These are phyloP conservation scores for Lates calcarifer DNA, from an alignment of 2,113 vertebrate genomes.

Conservation along the genomic window DNA sequence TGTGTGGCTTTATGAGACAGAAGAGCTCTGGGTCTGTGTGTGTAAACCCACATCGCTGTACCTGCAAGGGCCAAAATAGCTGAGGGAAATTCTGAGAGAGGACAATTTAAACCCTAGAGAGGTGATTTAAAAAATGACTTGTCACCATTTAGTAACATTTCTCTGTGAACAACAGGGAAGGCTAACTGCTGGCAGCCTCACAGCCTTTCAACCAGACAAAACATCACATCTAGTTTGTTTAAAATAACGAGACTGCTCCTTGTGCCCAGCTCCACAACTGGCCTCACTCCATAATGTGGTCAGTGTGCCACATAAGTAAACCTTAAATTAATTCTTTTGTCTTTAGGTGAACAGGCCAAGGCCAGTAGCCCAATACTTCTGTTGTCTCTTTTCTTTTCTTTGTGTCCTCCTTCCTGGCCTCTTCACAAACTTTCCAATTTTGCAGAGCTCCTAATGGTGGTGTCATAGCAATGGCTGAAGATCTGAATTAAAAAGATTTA, in stretches of 20 bases:
- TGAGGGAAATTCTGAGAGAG: slow-evolving; percentile 30
- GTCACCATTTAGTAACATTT: slow-evolving; percentile 40
- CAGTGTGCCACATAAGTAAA: slow-evolving; percentile 5
- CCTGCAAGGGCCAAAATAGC: slow-evolving; percentile 24
- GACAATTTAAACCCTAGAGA: slow-evolving; percentile 44
- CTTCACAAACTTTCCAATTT: background rate
- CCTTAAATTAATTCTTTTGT: background rate
- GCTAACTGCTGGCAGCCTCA: background rate
- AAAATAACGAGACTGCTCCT: background rate
- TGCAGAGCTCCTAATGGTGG: background rate
- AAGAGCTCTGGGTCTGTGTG: slow-evolving; percentile 26
- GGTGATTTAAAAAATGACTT: slow-evolving; percentile 41
- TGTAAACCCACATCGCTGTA: background rate
- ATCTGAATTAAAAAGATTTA: background rate
- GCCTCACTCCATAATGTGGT: background rate
- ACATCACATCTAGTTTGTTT: slow-evolving; percentile 1
- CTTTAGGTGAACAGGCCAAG: background rate
- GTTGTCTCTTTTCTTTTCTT: background rate
- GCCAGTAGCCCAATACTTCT: background rate
- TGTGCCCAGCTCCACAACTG: background rate
- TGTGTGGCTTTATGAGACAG: slow-evolving; percentile 44
- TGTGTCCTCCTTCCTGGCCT: background rate
- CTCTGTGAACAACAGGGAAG: slow-evolving; percentile 21
- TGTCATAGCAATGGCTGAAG: background rate
- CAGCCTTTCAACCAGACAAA: background rate